Percentiles rank a stretch among this genome's conserved stretches.
Conservation (phyloP, 1,140 invertebrate species). For the Drosophila novamexicana region DNA sequence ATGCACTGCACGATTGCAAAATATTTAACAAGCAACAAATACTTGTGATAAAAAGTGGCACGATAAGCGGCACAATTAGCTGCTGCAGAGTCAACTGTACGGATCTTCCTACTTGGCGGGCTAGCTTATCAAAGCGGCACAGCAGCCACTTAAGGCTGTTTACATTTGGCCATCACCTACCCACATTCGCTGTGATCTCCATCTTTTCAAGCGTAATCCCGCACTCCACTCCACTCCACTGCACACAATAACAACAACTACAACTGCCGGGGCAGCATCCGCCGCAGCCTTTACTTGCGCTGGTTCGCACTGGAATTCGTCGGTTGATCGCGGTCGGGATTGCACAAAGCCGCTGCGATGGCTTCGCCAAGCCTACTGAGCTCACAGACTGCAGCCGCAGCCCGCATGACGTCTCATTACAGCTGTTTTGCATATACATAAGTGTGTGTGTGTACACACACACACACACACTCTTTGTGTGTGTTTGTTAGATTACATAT, state of each 20-base stretch:
- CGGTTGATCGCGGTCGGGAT: slow-evolving; percentile 35
- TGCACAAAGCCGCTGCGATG: slow-evolving; percentile 12
- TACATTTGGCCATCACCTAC: slow-evolving; percentile 26
- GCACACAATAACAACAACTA: background rate
- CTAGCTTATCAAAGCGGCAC: background rate
- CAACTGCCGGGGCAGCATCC: background rate
- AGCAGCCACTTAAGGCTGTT: background rate
- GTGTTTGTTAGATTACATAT: slow-evolving; percentile 2
- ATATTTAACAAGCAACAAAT: slow-evolving; percentile 62
- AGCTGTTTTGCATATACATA: slow-evolving; percentile 8
- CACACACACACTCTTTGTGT: background rate
- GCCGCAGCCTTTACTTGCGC: slow-evolving; percentile 21
- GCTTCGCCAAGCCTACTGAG: slow-evolving; percentile 26
- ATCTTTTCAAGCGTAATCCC: background rate
- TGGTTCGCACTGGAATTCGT: slow-evolving; percentile 60
- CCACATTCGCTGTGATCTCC: slow-evolving; percentile 31
- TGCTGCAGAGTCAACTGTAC: slow-evolving; percentile 31
- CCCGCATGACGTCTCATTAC: slow-evolving; percentile 38
- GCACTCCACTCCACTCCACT: background rate
- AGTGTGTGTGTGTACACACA: background rate
- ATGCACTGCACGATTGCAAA: slow-evolving; percentile 39
- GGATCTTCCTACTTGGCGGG: background rate
- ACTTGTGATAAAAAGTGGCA: slow-evolving; percentile 52
- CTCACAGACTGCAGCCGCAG: slow-evolving; percentile 1
- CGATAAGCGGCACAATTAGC: slow-evolving; percentile 53